phyloP scores from a whole-genome alignment of 2,113 vertebrate genomes.

The Carettochelys insculpta region DNA sequence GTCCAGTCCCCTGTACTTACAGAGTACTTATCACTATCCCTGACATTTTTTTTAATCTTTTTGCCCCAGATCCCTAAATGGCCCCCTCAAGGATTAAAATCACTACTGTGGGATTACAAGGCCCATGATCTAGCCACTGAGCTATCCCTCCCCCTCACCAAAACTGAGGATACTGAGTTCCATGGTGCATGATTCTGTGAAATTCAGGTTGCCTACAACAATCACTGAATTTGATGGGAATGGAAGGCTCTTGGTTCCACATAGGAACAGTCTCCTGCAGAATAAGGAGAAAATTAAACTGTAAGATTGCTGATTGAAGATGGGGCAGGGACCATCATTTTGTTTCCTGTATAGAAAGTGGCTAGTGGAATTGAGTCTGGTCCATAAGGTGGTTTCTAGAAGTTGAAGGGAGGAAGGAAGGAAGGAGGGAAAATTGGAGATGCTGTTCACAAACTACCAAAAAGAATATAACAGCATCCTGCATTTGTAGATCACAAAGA shows the following conservation, averaged over 20 bases:
- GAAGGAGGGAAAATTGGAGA: not conserved
- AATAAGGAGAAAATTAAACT: not conserved
- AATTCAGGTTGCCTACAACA: accelerated
- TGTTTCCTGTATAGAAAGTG: not conserved
- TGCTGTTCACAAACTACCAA: not conserved
- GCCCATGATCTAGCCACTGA: too few species aligned
- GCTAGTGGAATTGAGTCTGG: not conserved
- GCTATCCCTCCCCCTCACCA: too few species aligned
- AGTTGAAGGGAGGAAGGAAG: not conserved
- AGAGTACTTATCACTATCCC: too few species aligned
- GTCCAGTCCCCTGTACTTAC: too few species aligned
- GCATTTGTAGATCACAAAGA: not conserved
- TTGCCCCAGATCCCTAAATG: too few species aligned
- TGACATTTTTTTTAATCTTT: too few species aligned
- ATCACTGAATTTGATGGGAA: not conserved
- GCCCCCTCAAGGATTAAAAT: too few species aligned
- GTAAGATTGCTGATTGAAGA: not conserved
- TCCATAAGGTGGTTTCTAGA: not conserved
- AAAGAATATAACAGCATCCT: not conserved
- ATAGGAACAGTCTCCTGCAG: not conserved
- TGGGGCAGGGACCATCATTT: not conserved
- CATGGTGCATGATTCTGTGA: not conserved
- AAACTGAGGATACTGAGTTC: not conserved
- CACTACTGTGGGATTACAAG: too few species aligned
- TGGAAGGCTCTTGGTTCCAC: not conserved